Evolutionary conservation across 1,140 invertebrate species (phyloP).

Genomic region (Agrilus planipennis): DNA sequence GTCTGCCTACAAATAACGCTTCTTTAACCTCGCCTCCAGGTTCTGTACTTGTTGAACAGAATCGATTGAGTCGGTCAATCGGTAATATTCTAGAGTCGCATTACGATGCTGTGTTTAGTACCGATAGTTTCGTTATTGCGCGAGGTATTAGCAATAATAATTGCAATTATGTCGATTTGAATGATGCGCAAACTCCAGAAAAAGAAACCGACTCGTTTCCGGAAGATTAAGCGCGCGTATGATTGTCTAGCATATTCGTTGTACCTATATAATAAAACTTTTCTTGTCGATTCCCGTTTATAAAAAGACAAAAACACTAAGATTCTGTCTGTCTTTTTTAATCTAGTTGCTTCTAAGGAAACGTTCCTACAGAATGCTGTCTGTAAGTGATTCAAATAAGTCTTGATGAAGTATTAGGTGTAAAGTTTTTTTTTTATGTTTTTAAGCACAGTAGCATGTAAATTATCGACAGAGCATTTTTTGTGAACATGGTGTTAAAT

Average conservation of each 20-base stretch:
- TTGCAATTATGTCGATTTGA: slow-evolving; percentile 11
- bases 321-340: too few species aligned
- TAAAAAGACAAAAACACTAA: too few species aligned
- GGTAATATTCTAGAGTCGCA: slow-evolving; percentile 32
- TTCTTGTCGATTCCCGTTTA: too few species aligned
- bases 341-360: slow-evolving; percentile 28
- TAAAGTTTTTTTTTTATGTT: slow-evolving; percentile 19
- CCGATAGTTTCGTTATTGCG: slow-evolving; percentile 32
- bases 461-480: too few species aligned
- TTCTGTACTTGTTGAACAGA: slow-evolving; percentile 18
- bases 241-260: too few species aligned
- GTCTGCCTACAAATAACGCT: slow-evolving; percentile 25
- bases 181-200: slow-evolving; percentile 9
- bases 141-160: slow-evolving; percentile 17
- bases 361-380: slow-evolving; percentile 28
- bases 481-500: too few species aligned
- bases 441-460: slow-evolving; percentile 28
- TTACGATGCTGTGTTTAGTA: slow-evolving; percentile 35
- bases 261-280: too few species aligned
- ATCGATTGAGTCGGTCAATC: slow-evolving; percentile 29
- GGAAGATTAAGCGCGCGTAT: slow-evolving; percentile 11
- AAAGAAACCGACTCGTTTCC: slow-evolving; percentile 19
- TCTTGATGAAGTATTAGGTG: slow-evolving; percentile 8
- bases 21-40: slow-evolving; percentile 18
- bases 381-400: slow-evolving; percentile 29